Conservation (phyloP, 1,140 invertebrate genomes). For the Armadillidium nasatum region DNA sequence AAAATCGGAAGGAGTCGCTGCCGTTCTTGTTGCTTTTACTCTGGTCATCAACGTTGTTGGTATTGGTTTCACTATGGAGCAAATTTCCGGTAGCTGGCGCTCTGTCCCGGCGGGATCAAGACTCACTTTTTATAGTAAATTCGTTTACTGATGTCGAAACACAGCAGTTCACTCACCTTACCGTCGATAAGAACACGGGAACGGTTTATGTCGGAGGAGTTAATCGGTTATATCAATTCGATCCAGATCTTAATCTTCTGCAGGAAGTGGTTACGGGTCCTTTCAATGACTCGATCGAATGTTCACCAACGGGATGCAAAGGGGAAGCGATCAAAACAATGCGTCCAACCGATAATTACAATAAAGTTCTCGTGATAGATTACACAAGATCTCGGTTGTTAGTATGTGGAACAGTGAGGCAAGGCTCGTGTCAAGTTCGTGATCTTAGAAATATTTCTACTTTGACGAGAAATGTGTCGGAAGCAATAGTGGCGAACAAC, state of each 20-base stretch:
- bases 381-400: constrained; percentile 84
- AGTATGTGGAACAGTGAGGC: constrained; percentile 82
- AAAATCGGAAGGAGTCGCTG: neutral
- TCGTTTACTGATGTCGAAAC: constrained; percentile 35
- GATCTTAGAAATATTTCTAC: constrained; percentile 83
- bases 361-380: constrained; percentile 93
- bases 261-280: constrained; percentile 81
- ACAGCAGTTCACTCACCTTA: constrained; percentile 65
- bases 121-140: constrained; percentile 43
- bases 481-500: constrained; percentile 92
- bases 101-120: constrained; percentile 7
- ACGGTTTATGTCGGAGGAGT: constrained; percentile 89
- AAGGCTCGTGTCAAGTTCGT: constrained; percentile 83
- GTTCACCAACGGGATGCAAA: constrained; percentile 64
- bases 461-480: constrained; percentile 67
- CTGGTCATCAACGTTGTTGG: neutral
- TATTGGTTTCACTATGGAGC: neutral
- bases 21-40: neutral
- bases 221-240: constrained; percentile 87
- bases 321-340: constrained; percentile 51
- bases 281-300: constrained; percentile 78
- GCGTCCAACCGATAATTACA: constrained; percentile 86
- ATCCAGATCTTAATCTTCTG: constrained; percentile 72
- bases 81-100: neutral
- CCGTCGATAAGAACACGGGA: constrained; percentile 86